These are phyloP conservation scores for Phoxinus dragarum DNA, from an alignment of 2,797 vertebrate species.

Conservation along the genomic window DNA sequence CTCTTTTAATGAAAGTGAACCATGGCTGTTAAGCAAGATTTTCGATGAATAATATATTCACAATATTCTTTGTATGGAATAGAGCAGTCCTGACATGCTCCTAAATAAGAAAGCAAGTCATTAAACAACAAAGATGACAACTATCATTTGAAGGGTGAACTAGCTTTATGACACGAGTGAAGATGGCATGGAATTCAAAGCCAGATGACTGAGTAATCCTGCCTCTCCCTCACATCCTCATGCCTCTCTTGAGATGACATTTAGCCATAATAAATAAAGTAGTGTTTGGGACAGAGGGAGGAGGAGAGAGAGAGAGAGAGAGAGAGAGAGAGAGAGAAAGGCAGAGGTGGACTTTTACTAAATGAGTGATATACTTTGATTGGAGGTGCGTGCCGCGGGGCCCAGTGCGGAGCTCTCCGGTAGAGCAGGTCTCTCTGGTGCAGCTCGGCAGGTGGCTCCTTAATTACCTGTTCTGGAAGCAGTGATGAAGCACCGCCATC, in stretches of 20 bases:
- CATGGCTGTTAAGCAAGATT: neutral
- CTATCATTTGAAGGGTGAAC: neutral
- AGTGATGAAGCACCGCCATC: constrained; percentile 71
- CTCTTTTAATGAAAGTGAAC: neutral
- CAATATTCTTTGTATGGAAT: neutral
- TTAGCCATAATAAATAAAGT: constrained; percentile 61
- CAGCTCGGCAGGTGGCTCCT: constrained; percentile 72
- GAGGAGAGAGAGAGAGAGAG: constrained; percentile 11
- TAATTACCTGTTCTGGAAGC: constrained; percentile 76
- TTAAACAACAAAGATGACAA: neutral
- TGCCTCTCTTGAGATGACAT: constrained; percentile 49
- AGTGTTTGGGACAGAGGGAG: constrained; percentile 41
- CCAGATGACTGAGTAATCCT: constrained; percentile 38
- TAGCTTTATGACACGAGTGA: neutral
- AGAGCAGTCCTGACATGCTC: neutral
- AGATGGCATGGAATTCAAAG: constrained; percentile 32
- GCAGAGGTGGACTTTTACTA: constrained; percentile 40
- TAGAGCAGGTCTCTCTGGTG: constrained; percentile 62
- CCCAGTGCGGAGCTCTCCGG: constrained; percentile 60
- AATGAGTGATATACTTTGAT: constrained; percentile 62
- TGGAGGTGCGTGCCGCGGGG: constrained; percentile 53
- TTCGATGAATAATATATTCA: neutral
- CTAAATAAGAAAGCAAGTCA: neutral
- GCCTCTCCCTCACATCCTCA: neutral
- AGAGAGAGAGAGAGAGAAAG: constrained; percentile 19